Conservation (phyloP, 2,888 invertebrate species). For the Gerosis bhagava region DNA sequence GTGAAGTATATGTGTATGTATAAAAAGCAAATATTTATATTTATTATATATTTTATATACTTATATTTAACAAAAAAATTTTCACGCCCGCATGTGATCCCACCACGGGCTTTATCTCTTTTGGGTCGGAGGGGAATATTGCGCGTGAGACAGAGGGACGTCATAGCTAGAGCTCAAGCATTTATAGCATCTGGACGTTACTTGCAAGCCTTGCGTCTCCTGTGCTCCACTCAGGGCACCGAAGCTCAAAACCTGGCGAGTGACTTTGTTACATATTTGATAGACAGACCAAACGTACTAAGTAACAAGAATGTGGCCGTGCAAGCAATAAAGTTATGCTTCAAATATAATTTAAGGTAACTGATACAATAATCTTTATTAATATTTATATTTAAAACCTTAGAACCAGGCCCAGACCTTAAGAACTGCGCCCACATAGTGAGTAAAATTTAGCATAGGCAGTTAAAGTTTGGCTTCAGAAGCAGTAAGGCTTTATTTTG, state of each 20-base stretch:
- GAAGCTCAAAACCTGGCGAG: slow-evolving; percentile 52
- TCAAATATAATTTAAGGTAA: slow-evolving; percentile 63
- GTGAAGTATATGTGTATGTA: too few relatives aligned
- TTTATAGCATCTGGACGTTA: slow-evolving; percentile 84
- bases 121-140: slow-evolving; percentile 85
- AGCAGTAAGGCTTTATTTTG: too few relatives aligned
- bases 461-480: too few relatives aligned
- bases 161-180: slow-evolving; percentile 77
- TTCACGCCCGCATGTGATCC: too few relatives aligned
- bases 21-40: too few relatives aligned
- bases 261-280: slow-evolving; percentile 52
- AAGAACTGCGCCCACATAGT: too few relatives aligned
- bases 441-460: too few relatives aligned
- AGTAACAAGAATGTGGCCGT: slow-evolving; percentile 61
- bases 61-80: too few relatives aligned
- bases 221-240: slow-evolving; percentile 52
- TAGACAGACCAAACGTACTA: slow-evolving; percentile 59
- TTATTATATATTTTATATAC: too few relatives aligned
- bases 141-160: slow-evolving; percentile 83
- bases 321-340: slow-evolving; percentile 60
- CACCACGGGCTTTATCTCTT: slow-evolving; percentile 79
- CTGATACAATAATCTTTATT: too few relatives aligned
- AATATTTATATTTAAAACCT: too few relatives aligned
- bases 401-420: too few relatives aligned
- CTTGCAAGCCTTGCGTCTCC: slow-evolving; percentile 60